Percentiles rank a stretch among this genome's conserved stretches.
These are phyloP conservation scores for Limnephilus lunatus DNA, from an alignment of 2,888 invertebrate genomes.

Conservation along the genomic window DNA sequence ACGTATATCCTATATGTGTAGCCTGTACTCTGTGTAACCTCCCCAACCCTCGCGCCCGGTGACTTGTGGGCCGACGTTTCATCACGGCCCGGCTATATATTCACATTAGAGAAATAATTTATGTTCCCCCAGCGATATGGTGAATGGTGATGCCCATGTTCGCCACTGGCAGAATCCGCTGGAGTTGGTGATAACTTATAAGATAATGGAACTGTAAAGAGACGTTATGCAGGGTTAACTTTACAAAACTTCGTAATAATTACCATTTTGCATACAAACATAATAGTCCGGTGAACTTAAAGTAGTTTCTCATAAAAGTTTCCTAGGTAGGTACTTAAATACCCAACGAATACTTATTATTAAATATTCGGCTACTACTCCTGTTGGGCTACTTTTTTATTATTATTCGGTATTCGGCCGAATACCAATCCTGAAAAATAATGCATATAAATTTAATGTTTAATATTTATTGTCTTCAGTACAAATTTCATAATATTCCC, in stretches of 20 bases:
- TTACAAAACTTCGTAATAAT: neutral
- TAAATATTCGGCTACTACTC: too few species aligned
- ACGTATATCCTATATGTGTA: neutral
- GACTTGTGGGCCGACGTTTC: conserved; percentile 24
- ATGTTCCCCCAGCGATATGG: conserved; percentile 49
- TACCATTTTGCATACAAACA: neutral
- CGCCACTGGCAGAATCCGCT: neutral
- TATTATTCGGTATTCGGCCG: too few species aligned
- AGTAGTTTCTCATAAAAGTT: too few species aligned
- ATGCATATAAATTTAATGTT: too few species aligned
- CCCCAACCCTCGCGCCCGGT: neutral
- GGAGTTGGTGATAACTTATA: neutral
- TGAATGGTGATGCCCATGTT: neutral
- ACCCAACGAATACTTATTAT: too few species aligned
- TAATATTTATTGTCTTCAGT: too few species aligned
- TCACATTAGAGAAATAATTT: conserved; percentile 61
- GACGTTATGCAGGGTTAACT: neutral
- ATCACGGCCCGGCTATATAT: conserved; percentile 54
- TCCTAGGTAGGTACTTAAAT: too few species aligned
- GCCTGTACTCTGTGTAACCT: neutral
- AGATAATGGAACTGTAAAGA: neutral
- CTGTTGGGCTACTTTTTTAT: too few species aligned
- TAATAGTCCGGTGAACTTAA: too few species aligned
- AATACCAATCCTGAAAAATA: too few species aligned
- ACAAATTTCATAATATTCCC: too few species aligned